phyloP scores from a whole-genome alignment of 2,888 invertebrate genomes.

The Hypena proboscidalis region DNA sequence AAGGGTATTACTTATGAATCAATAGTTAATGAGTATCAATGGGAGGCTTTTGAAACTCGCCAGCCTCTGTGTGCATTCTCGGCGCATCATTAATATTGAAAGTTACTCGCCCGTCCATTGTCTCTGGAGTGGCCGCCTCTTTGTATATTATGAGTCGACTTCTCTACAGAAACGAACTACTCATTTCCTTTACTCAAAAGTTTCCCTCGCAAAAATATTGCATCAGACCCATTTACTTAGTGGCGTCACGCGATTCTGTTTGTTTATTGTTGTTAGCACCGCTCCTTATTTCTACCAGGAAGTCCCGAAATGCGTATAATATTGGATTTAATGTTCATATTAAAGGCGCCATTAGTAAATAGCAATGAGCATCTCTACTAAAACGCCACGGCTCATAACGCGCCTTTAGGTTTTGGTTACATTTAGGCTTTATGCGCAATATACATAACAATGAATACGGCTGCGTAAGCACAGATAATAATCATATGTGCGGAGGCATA shows the following conservation, averaged over 20 bases:
- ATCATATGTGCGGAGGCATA: constrained; percentile 44
- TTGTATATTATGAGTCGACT: constrained; percentile 74
- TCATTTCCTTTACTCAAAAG: constrained; percentile 76
- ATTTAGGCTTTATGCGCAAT: constrained; percentile 43
- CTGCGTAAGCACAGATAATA: constrained; percentile 55
- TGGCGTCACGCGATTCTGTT: constrained; percentile 31
- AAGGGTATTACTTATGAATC: constrained; percentile 84
- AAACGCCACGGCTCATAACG: constrained; percentile 25
- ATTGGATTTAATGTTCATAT: constrained; percentile 29
- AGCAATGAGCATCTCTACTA: constrained; percentile 29
- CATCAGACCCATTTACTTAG: constrained; percentile 47
- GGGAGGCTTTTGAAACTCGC: constrained; percentile 76
- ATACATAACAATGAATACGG: constrained; percentile 49
- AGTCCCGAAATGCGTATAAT: constrained; percentile 22
- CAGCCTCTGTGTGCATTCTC: constrained; percentile 77
- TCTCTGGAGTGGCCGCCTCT: constrained; percentile 75
- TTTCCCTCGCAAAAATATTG: constrained; percentile 65
- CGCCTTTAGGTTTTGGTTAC: constrained; percentile 35
- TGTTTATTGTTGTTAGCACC: constrained; percentile 16
- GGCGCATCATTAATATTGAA: constrained; percentile 83
- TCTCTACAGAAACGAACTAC: constrained; percentile 69
- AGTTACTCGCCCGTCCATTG: constrained; percentile 76
- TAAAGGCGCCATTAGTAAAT: constrained; percentile 28
- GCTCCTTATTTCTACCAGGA: constrained; percentile 15
- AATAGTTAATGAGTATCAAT: constrained; percentile 84